phyloP scores from a whole-genome alignment of 2,797 vertebrate genomes.

The Paguma larvata region DNA sequence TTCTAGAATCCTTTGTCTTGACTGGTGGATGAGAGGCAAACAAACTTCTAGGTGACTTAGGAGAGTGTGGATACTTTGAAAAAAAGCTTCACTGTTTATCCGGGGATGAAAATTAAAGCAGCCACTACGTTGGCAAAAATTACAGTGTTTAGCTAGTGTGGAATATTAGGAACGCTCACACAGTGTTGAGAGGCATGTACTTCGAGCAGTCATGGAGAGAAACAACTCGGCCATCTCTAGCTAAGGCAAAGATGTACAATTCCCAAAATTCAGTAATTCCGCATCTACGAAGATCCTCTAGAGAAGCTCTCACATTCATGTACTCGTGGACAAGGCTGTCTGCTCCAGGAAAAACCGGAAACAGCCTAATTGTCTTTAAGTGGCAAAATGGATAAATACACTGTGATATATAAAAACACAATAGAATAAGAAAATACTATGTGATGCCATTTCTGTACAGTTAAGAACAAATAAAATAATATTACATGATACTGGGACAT shows the following conservation, averaged over 20 bases:
- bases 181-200: too few relatives aligned
- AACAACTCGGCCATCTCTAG: background rate
- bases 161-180: background rate
- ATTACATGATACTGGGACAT: background rate
- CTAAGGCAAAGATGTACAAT: background rate
- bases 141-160: background rate
- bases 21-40: background rate
- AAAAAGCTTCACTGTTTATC: background rate
- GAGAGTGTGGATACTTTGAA: background rate
- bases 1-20: background rate
- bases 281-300: background rate
- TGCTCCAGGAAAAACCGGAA: background rate
- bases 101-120: constrained; percentile 21
- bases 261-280: background rate
- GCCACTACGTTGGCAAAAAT: background rate
- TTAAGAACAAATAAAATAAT: constrained; percentile 12
- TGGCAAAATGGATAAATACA: background rate
- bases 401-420: background rate
- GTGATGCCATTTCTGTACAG: background rate
- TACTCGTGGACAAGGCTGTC: background rate
- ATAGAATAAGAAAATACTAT: background rate
- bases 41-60: background rate
- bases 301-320: background rate
- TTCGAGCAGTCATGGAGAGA: background rate
- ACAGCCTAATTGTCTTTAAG: background rate